Conservation (phyloP, 1,140 invertebrate species). For the Akabosia matsudoensis region DNA sequence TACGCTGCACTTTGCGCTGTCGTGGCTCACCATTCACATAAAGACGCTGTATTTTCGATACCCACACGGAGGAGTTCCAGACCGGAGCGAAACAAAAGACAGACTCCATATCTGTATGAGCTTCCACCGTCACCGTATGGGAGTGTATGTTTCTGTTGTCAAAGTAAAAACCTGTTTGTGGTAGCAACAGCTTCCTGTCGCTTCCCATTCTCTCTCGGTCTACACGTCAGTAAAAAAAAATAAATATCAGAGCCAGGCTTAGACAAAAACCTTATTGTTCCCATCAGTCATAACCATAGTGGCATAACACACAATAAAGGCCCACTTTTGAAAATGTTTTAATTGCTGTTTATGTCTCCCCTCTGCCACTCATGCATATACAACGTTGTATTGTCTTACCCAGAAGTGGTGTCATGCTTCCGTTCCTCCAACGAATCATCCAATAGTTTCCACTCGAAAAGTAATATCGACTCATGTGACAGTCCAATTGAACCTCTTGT, state of each 20-base stretch:
- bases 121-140: not conserved
- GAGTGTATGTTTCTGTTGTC: not conserved
- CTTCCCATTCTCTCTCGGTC: too few species aligned
- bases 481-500: not conserved
- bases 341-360: too few species aligned
- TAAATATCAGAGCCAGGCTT: too few species aligned
- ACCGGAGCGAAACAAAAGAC: slow-evolving; percentile 22
- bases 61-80: slow-evolving; percentile 22
- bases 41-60: slow-evolving; percentile 10
- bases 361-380: too few species aligned
- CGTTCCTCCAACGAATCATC: slow-evolving; percentile 19
- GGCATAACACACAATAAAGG: too few species aligned
- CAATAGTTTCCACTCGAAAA: slow-evolving; percentile 6
- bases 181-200: too few species aligned
- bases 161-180: not conserved
- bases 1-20: too few species aligned
- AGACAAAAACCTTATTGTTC: too few species aligned
- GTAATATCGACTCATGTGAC: not conserved
- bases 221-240: too few species aligned
- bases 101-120: slow-evolving; percentile 8
- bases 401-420: not conserved
- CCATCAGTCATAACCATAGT: too few species aligned
- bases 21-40: slow-evolving; percentile 24
- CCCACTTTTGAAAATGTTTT: too few species aligned
- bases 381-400: too few species aligned